phyloP scores from a whole-genome alignment of 2,113 vertebrate species.

The Eolophus roseicapilla region DNA sequence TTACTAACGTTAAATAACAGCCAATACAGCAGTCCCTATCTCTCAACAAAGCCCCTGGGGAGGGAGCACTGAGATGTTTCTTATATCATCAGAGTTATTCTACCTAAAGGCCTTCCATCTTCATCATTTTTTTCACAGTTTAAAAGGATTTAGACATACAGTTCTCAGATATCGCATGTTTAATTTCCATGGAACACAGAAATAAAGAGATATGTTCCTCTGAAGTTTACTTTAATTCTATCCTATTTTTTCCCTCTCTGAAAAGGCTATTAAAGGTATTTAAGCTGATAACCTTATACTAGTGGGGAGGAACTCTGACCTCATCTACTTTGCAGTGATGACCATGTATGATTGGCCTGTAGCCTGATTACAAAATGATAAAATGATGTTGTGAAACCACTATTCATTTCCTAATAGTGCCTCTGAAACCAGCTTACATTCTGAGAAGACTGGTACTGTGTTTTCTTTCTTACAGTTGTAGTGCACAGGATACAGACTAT shows the following conservation, averaged over 20 bases:
- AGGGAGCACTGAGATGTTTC: background rate
- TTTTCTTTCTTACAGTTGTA: constrained; percentile 13
- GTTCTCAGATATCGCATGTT: background rate
- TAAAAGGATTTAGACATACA: background rate
- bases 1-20: background rate
- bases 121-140: background rate
- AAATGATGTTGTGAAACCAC: constrained; percentile 56
- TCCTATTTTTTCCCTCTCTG: background rate
- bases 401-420: constrained; percentile 45
- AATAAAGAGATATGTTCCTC: background rate
- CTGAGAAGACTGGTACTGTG: background rate
- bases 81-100: background rate
- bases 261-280: background rate
- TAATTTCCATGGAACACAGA: background rate
- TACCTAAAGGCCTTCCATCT: background rate
- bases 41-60: background rate
- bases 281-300: background rate
- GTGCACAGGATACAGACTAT: background rate
- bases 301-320: background rate
- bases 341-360: constrained; percentile 29
- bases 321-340: constrained; percentile 11
- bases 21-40: background rate
- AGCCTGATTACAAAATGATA: constrained; percentile 57
- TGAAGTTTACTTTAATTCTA: background rate
- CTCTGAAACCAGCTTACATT: constrained; percentile 42